phyloP scores from a whole-genome alignment of 2,888 invertebrate genomes.

The Theretra japonica region DNA sequence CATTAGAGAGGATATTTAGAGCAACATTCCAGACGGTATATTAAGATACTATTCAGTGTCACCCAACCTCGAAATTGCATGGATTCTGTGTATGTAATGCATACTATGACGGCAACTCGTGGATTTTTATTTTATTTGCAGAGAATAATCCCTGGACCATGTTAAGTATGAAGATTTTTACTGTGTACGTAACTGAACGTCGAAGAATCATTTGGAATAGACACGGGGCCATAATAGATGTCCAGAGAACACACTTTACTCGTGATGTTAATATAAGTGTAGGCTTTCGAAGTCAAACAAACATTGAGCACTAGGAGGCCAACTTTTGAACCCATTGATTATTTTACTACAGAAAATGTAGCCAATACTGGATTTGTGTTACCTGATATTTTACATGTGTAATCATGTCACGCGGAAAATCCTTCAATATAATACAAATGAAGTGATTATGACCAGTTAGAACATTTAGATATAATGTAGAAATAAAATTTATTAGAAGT shows the following conservation, averaged over 20 bases:
- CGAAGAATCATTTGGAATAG: conserved; percentile 2
- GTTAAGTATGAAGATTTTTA: not conserved
- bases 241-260: not conserved
- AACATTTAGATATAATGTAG: too few species aligned
- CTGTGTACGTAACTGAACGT: not conserved
- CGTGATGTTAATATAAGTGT: not conserved
- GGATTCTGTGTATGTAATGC: not conserved
- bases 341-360: not conserved
- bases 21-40: too few species aligned
- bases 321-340: not conserved
- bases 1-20: too few species aligned
- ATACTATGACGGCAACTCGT: not conserved
- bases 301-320: not conserved
- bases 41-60: too few species aligned
- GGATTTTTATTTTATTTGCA: not conserved
- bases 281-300: not conserved
- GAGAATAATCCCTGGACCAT: not conserved
- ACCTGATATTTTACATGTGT: too few species aligned
- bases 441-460: too few species aligned
- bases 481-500: too few species aligned
- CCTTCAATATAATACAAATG: too few species aligned
- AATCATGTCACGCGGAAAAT: too few species aligned
- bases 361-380: too few species aligned
- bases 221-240: not conserved
- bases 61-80: too few species aligned